These are phyloP conservation scores for Coreoperca whiteheadi DNA, from an alignment of 2,113 vertebrate species.

Conservation along the genomic window DNA sequence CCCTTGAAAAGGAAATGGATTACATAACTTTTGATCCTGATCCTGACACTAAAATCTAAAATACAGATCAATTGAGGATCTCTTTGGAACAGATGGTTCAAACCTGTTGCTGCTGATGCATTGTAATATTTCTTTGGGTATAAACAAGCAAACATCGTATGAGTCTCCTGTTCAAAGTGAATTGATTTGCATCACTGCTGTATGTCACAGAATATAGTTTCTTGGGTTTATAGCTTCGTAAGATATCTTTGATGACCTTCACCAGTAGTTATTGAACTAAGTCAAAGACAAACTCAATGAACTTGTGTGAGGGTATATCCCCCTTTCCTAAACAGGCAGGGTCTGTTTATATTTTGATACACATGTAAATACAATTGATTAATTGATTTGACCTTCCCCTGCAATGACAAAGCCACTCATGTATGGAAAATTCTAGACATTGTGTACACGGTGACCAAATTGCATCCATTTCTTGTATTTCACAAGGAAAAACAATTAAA, in stretches of 20 bases:
- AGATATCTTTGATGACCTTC: background rate
- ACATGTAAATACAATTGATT: background rate
- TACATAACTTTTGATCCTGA: conserved; percentile 19
- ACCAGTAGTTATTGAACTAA: background rate
- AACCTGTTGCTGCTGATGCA: background rate
- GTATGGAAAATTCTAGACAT: background rate
- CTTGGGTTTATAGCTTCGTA: background rate
- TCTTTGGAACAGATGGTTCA: background rate
- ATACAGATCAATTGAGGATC: background rate
- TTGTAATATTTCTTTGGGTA: background rate
- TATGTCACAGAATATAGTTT: background rate
- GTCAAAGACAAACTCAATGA: background rate
- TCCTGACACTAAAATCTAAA: conserved; percentile 11
- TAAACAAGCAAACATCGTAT: background rate
- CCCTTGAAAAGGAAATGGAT: conserved; percentile 15
- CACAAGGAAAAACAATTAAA: background rate
- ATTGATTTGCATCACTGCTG: background rate
- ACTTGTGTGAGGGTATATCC: background rate
- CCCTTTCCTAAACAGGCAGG: background rate
- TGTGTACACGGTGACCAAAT: background rate
- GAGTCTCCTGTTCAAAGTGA: background rate
- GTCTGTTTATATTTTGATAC: background rate
- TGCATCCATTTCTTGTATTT: background rate
- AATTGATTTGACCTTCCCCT: background rate
- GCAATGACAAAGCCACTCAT: background rate